Conservation (phyloP, 2,113 vertebrate genomes). For the Indri indri region DNA sequence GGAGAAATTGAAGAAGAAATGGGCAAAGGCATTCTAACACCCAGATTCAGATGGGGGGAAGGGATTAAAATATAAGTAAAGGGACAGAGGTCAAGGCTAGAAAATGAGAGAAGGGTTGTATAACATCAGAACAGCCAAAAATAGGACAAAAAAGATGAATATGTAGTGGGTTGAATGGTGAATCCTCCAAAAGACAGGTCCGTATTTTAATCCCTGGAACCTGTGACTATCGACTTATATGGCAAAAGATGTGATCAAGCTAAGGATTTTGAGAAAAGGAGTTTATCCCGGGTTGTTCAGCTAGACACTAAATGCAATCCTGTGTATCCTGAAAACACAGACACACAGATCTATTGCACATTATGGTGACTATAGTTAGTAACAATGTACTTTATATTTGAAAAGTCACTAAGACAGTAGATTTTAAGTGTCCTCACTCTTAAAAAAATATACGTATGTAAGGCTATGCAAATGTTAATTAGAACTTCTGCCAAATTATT, state of each 20-base stretch:
- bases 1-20: neutral
- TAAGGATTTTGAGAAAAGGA: neutral
- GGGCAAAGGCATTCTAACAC: neutral
- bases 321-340: neutral
- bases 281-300: neutral
- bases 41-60: neutral
- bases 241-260: neutral
- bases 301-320: neutral
- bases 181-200: neutral
- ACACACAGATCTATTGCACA: neutral
- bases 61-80: neutral
- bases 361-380: neutral
- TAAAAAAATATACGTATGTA: neutral
- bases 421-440: neutral
- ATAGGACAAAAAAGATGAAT: neutral
- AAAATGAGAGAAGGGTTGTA: neutral
- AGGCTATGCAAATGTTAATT: neutral
- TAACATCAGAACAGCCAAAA: neutral
- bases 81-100: rapidly evolving
- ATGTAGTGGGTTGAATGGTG: neutral
- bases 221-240: neutral
- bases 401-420: neutral
- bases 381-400: neutral
- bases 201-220: neutral
- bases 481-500: neutral